These are phyloP conservation scores for Cancer borealis DNA, from an alignment of 2,888 invertebrate genomes.

Conservation along the genomic window DNA sequence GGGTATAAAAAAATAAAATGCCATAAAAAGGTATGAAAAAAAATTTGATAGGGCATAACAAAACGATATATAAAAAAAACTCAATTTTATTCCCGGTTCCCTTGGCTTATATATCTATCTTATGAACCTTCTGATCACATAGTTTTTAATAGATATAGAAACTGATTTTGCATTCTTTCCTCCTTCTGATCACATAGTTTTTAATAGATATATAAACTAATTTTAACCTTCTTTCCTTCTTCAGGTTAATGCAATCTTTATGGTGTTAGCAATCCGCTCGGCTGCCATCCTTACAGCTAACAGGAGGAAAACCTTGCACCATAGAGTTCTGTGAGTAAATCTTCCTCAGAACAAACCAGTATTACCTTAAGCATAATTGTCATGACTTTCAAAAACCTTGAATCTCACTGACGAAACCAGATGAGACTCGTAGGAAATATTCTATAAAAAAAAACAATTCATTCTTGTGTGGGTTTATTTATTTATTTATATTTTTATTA, in stretches of 20 bases:
- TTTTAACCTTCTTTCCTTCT: neutral
- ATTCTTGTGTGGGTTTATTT: neutral
- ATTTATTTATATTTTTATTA: neutral
- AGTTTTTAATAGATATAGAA: neutral
- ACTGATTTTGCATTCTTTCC: neutral
- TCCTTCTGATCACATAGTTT: neutral
- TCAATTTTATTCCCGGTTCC: neutral
- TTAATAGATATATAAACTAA: neutral
- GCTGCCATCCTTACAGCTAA: constrained; percentile 70
- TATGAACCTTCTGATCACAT: neutral
- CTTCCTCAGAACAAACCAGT: too few relatives aligned
- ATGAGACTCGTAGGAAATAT: neutral
- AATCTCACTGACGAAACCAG: neutral
- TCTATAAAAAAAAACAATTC: neutral
- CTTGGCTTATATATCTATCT: neutral
- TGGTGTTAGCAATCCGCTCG: constrained; percentile 67
- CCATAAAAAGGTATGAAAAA: too few relatives aligned
- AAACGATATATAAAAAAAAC: too few relatives aligned
- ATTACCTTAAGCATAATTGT: neutral
- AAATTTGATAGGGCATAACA: too few relatives aligned
- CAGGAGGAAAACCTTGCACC: constrained; percentile 57
- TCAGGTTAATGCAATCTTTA: constrained; percentile 73
- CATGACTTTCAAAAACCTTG: neutral
- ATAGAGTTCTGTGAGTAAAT: constrained; percentile 62
- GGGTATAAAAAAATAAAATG: too few relatives aligned